These are phyloP conservation scores for Pachymerium ferrugineum DNA, from an alignment of 2,888 invertebrate species.

Conservation along the genomic window DNA sequence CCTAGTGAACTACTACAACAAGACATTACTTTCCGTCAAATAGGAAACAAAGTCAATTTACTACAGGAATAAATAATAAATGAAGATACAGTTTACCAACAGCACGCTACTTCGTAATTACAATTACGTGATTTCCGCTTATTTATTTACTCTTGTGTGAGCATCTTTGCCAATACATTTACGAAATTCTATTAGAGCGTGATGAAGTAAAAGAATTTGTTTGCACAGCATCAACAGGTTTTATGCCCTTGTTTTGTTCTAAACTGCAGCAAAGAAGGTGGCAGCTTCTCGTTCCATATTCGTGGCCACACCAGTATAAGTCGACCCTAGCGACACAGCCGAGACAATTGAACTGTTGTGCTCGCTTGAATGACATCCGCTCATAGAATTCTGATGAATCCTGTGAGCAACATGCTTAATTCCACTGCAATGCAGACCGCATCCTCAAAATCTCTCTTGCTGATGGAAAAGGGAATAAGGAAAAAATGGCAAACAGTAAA, in stretches of 20 bases:
- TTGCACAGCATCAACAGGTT: constrained; percentile 20
- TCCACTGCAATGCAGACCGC: constrained; percentile 20
- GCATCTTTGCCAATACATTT: no score
- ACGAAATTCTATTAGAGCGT: neutral
- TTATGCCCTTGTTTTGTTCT: constrained; percentile 10
- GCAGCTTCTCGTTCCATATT: constrained; percentile 1
- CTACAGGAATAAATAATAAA: no score
- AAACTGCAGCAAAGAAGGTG: neutral
- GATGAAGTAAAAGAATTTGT: constrained; percentile 16
- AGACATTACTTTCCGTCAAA: no score
- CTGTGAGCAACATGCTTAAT: constrained; percentile 9
- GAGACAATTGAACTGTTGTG: constrained; percentile 22
- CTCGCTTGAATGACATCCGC: constrained; percentile 19
- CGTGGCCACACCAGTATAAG: constrained; percentile 10
- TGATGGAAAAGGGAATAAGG: neutral
- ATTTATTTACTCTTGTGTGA: no score
- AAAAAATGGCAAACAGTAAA: neutral
- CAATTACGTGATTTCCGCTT: no score
- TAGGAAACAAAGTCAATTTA: no score
- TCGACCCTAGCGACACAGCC: constrained; percentile 22
- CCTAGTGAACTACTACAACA: no score
- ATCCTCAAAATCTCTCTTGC: neutral
- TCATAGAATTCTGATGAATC: constrained; percentile 25
- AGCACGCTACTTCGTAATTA: no score
- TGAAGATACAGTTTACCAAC: no score